Conservation (phyloP, 2,888 invertebrate genomes). For the Euphydryas editha region DNA sequence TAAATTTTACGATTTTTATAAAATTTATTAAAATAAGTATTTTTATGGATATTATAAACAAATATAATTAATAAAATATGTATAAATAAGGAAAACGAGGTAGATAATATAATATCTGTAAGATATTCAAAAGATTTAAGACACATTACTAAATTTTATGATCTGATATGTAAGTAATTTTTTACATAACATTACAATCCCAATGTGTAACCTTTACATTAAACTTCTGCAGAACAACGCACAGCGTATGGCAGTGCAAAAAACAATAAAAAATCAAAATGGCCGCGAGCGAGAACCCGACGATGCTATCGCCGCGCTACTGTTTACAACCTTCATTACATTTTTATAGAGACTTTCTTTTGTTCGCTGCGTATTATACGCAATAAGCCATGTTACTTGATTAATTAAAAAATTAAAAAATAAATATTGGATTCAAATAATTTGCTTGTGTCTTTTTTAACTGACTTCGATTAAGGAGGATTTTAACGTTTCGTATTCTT, state of each 20-base stretch:
- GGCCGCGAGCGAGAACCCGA: constrained; percentile 54
- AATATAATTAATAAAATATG: no score
- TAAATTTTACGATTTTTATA: no score
- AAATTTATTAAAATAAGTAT: no score
- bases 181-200: not conserved
- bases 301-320: constrained; percentile 62
- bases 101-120: no score
- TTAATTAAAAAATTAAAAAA: not conserved
- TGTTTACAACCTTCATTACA: constrained; percentile 53
- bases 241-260: constrained; percentile 7
- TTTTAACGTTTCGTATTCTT: no score
- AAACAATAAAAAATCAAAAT: constrained; percentile 40
- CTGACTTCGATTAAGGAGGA: no score
- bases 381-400: not conserved
- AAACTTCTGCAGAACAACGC: constrained; percentile 5
- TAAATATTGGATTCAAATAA: not conserved
- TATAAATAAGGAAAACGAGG: no score
- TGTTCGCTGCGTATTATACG: not conserved
- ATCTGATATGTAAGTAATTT: not conserved
- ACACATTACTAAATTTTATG: no score
- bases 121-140: no score
- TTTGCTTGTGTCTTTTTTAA: not conserved
- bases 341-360: constrained; percentile 10
- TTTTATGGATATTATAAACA: no score
- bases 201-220: not conserved